Evolutionary conservation across 2,113 vertebrate genomes (phyloP), one percentile per base, ranked within the genome.

Genomic region (Sceloporus undulatus): DNA sequence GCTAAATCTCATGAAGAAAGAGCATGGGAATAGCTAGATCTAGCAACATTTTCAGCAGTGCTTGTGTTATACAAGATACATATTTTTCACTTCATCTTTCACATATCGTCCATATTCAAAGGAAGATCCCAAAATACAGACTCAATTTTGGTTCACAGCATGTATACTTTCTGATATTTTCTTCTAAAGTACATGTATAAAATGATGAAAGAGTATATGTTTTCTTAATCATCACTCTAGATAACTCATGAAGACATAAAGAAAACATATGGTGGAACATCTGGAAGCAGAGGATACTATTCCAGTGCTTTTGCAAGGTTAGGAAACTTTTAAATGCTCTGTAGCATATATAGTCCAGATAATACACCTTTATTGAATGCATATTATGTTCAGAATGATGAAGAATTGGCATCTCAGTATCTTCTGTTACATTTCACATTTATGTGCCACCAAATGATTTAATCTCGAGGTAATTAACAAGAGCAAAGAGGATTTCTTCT

Each of bases 221-320:
- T 8, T 16, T 38, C 73, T 78, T 71, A 21, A 71, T 71, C 89
- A 90, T n/a, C 38, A 84, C 88, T 89, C 82, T 83, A 99, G 99
- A 99, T 99, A 96, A 99, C 99, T 85, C 98, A 98, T 94, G 99
- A 99, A 88, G 99, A 99, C 94, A 99, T 99, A 96, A 98, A 98
- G 96, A 99, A 99, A 96, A 99, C 99, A 0, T 98, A 99, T 1
- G 99, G 99, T 76, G 99, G 99, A 56, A 98, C 98, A 93, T 98
- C 98, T 90, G 99, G 98, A 96, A 99, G 97, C 97, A 98, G 99
- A 96, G 98, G 98, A 84, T 99, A 99, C 97, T 99, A 98, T 89
- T 99, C 99, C 91, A 96, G 99, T 97, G 98, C 99, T 97, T 99
- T 99, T 98, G 98, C 98, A 92, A 99, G 99, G 99, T 99, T 90